phyloP scores from a whole-genome alignment of 2,888 invertebrate genomes.

The Loripinus fragilis region DNA sequence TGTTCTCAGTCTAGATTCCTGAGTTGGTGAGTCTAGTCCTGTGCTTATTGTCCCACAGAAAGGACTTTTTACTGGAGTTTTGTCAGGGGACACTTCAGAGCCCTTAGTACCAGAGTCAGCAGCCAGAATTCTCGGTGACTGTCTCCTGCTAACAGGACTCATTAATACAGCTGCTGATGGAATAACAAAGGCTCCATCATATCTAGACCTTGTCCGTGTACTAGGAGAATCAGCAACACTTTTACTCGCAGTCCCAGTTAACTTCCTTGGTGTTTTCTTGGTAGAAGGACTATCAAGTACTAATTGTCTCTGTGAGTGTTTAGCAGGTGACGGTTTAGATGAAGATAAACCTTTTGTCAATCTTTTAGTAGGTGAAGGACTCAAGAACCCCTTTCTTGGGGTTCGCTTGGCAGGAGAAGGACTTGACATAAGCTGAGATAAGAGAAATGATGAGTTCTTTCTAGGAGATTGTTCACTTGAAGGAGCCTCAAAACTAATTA shows the following conservation, averaged over 20 bases:
- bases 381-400: slow-evolving; percentile 47
- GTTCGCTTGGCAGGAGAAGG: slow-evolving; percentile 65
- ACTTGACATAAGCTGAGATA: slow-evolving; percentile 71
- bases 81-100: slow-evolving; percentile 19
- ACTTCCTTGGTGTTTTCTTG: slow-evolving; percentile 53
- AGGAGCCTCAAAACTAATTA: slow-evolving; percentile 52
- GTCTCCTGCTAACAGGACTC: slow-evolving; percentile 46
- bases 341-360: slow-evolving; percentile 36
- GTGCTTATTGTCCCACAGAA: slow-evolving; percentile 29
- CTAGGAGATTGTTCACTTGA: slow-evolving; percentile 63
- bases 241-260: slow-evolving; percentile 49
- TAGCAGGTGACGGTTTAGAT: background rate
- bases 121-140: slow-evolving; percentile 47
- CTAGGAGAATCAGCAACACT: slow-evolving; percentile 57
- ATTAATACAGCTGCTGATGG: slow-evolving; percentile 22
- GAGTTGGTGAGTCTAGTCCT: slow-evolving; percentile 66
- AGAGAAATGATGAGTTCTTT: slow-evolving; percentile 67
- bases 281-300: slow-evolving; percentile 63
- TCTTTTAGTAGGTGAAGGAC: slow-evolving; percentile 64
- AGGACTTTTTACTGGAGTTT: slow-evolving; percentile 49
- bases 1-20: slow-evolving; percentile 61
- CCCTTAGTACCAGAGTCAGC: slow-evolving; percentile 46
- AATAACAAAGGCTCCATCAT: background rate
- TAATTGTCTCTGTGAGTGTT: slow-evolving; percentile 44
- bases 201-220: slow-evolving; percentile 45